Evolutionary conservation across 2,797 vertebrate species (phyloP), one percentile per base, ranked within the genome.

Genomic region (Melanotaenia boesemani): DNA sequence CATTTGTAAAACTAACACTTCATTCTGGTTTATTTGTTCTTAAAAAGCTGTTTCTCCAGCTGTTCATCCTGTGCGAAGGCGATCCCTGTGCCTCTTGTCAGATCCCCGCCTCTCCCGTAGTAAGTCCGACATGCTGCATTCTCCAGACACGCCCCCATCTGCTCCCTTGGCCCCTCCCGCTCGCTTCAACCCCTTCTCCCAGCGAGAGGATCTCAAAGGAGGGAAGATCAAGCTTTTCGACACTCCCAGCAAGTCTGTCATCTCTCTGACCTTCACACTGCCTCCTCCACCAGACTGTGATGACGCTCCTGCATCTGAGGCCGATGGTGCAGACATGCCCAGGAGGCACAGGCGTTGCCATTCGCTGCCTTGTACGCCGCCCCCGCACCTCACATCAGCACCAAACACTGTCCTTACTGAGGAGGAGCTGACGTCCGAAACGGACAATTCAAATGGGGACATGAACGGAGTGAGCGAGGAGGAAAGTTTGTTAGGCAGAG

Each of bases 171-270:
- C 94, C 2, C 89, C 37, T 0, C 93, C 92, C 0, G 72, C 93
- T 2, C 95, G 97, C 0, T 74, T 99, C 86, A 99, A 99, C 91
- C 97, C 98, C 41, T 99, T 99, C 90, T 98, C 97, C 12, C 96
- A 93, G n/a, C 93, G 97, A 0, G 94, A 97, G 75, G 98, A 99
- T 89, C 95, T 99, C 46, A 96, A 96, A 60, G 97, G 97, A 0
- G 98, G 98, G n/a, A 96, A 96, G 86, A 98, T 97, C 87, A 99
- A 99, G 91, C 96, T 99, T 67, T 96, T 97, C 0, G 97, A 98
- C 86, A 97, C 95, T 0, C 97, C 97, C 8, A 98, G 96, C 95
- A 98, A 97, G 88, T 97, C 96, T 0, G 94, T 97, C 76, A 94
- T 97, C 76, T 97, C 97, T 0, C 93, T 97, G 65, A 96, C 96